These are phyloP conservation scores for Macroglossus sobrinus DNA, from an alignment of 2,113 vertebrate genomes.

Conservation along the genomic window DNA sequence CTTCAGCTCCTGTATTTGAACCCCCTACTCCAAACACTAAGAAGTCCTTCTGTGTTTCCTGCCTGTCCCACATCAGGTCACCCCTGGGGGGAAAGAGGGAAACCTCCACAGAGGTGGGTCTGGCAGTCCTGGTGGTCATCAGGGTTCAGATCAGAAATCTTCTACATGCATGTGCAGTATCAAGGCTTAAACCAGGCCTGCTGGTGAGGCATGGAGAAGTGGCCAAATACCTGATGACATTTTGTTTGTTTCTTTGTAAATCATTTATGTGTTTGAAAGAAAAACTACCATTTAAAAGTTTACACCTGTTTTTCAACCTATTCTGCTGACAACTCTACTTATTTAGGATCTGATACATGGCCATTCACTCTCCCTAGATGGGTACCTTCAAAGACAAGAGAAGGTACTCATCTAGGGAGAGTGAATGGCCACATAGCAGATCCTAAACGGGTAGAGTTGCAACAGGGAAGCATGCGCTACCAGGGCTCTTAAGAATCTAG, in stretches of 20 bases:
- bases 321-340: neutral
- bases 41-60: neutral
- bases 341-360: too few relatives aligned
- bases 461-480: too few relatives aligned
- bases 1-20: neutral
- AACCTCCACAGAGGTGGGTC: neutral
- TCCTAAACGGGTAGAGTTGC: too few relatives aligned
- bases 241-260: neutral
- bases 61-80: neutral
- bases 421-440: neutral
- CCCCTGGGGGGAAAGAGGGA: neutral
- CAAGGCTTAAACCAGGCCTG: neutral
- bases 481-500: neutral
- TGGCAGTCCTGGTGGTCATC: fast-evolving
- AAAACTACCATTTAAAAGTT: neutral
- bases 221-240: neutral
- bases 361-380: too few relatives aligned
- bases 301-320: neutral
- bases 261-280: neutral
- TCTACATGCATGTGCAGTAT: neutral
- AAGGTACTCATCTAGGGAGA: neutral
- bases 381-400: neutral
- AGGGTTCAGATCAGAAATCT: neutral
- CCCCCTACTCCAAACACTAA: neutral
- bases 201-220: neutral